phyloP scores from a whole-genome alignment of 2,888 invertebrate genomes.

The Catocala nupta region DNA sequence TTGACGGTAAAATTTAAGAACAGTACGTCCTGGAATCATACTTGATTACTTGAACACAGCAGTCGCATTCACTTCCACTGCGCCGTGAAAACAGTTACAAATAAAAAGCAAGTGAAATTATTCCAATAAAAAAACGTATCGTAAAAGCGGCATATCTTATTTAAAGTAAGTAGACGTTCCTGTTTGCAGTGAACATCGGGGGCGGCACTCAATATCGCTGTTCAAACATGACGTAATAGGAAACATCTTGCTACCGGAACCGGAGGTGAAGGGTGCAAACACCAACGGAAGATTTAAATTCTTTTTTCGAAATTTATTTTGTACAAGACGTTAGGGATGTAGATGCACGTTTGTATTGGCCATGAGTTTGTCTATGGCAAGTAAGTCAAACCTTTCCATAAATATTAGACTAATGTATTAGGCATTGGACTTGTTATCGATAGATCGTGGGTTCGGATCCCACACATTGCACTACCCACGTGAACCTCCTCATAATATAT shows the following conservation, averaged over 20 bases:
- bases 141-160: conserved; percentile 45
- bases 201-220: conserved; percentile 71
- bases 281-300: conserved; percentile 44
- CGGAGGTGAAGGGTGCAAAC: conserved; percentile 54
- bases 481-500: too few species aligned
- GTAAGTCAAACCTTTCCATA: too few species aligned
- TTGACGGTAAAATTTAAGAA: too few species aligned
- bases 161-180: conserved; percentile 55
- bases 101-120: too few species aligned
- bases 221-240: conserved; percentile 74
- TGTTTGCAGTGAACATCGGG: conserved; percentile 60
- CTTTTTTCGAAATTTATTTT: conserved; percentile 13
- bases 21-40: too few species aligned
- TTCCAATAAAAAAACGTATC: background rate
- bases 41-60: too few species aligned
- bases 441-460: too few species aligned
- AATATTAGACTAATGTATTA: too few species aligned
- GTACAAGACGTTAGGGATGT: conserved; percentile 10
- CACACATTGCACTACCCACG: too few species aligned
- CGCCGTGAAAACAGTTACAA: too few species aligned
- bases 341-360: background rate
- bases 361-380: background rate
- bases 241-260: conserved; percentile 67
- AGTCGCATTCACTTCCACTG: too few species aligned
- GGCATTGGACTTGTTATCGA: too few species aligned